phyloP scores from a whole-genome alignment of 2,797 vertebrate genomes.

The Steatocranus sp. region DNA sequence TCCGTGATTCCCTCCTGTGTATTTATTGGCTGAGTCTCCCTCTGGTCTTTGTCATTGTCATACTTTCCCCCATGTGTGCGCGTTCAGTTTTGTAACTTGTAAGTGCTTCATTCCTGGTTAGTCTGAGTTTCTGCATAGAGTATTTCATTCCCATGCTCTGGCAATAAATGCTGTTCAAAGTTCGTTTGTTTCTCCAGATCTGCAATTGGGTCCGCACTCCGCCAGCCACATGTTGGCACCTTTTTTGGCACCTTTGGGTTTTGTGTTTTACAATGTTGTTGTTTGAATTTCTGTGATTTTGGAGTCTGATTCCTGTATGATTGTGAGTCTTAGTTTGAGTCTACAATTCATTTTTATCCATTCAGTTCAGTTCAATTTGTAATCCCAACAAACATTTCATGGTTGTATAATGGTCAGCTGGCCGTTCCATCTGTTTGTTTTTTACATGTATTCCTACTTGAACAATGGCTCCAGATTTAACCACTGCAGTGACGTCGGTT shows the following conservation, averaged over 20 bases:
- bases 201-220: background rate
- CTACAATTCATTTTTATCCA: background rate
- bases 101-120: background rate
- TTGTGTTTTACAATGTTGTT: background rate
- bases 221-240: background rate
- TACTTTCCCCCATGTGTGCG: background rate
- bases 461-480: background rate
- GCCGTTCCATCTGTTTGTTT: fast-evolving
- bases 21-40: background rate
- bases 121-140: background rate
- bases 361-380: background rate
- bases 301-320: background rate
- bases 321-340: background rate
- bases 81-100: background rate
- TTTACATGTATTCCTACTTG: background rate
- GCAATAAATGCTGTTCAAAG: background rate
- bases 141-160: background rate
- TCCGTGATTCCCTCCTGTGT: background rate
- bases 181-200: background rate
- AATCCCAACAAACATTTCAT: background rate
- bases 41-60: background rate
- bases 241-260: background rate
- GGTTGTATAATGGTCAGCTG: background rate
- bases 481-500: fast-evolving
- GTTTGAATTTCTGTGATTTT: background rate